phyloP scores from a whole-genome alignment of 2,113 vertebrate species.

The Mesembrinibis cayennensis region DNA sequence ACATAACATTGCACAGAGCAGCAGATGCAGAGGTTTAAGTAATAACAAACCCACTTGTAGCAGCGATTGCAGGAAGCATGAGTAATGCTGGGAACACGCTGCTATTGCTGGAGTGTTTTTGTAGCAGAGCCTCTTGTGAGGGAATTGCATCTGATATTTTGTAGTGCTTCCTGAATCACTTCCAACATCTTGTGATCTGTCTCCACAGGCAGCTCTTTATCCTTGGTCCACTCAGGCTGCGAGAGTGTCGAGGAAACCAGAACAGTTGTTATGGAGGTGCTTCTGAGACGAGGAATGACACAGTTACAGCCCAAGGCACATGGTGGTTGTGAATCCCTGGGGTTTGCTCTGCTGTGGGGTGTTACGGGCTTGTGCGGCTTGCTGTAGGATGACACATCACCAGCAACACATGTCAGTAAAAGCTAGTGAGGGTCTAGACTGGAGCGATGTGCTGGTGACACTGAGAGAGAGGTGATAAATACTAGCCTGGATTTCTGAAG shows the following conservation, averaged over 20 bases:
- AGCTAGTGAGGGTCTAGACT: neutral
- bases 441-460: neutral
- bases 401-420: fast-evolving
- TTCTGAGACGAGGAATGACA: neutral
- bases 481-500: neutral
- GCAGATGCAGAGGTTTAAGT: neutral
- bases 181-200: neutral
- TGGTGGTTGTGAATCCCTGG: neutral
- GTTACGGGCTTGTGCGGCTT: neutral
- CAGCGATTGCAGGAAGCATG: neutral
- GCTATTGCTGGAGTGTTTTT: neutral
- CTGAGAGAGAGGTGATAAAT: neutral
- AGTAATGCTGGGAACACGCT: neutral
- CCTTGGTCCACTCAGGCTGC: neutral
- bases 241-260: neutral
- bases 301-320: neutral
- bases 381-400: fast-evolving
- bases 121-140: neutral
- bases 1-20: neutral
- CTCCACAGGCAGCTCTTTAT: conserved; percentile 25
- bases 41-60: neutral
- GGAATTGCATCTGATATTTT: neutral
- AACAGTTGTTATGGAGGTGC: neutral
- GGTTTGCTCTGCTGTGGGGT: neutral
- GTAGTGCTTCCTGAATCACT: conserved; percentile 35